A percentile compares a stretch with the other conserved stretches of the same genome.
phyloP scores from a whole-genome alignment of 92 coral and sea anemone species.

The Hydrozoanthus gracilis region DNA sequence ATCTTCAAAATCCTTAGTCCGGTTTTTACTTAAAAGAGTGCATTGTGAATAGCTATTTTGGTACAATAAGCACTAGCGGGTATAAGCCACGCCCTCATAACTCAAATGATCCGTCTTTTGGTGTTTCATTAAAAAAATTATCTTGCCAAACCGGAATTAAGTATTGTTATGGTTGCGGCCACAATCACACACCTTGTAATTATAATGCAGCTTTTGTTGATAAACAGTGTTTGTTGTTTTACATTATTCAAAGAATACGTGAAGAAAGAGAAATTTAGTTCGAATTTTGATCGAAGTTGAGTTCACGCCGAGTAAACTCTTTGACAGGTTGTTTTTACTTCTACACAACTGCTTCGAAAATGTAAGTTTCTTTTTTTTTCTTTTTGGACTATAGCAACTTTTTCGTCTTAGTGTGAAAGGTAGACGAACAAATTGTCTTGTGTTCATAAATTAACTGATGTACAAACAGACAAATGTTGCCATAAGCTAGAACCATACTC shows the following conservation, averaged over 20 bases:
- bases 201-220: background rate
- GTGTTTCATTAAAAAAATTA: background rate
- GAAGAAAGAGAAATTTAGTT: background rate
- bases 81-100: background rate
- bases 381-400: too few relatives aligned
- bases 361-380: too few relatives aligned
- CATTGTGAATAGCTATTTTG: background rate
- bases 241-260: background rate
- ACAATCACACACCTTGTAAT: background rate
- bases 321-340: too few relatives aligned
- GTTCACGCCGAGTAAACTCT: too few relatives aligned
- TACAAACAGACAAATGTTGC: too few relatives aligned
- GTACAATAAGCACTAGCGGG: slow-evolving; percentile 1
- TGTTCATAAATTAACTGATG: too few relatives aligned
- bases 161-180: background rate
- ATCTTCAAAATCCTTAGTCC: too few relatives aligned
- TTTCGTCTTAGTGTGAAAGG: too few relatives aligned
- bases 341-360: too few relatives aligned
- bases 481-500: too few relatives aligned
- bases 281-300: background rate
- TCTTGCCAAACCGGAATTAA: background rate
- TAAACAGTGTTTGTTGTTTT: background rate
- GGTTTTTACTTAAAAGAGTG: too few relatives aligned
- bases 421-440: too few relatives aligned
- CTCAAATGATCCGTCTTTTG: background rate